phyloP scores from a whole-genome alignment of 64 coral and sea anemone genomes.

The Montipora efflorescens region DNA sequence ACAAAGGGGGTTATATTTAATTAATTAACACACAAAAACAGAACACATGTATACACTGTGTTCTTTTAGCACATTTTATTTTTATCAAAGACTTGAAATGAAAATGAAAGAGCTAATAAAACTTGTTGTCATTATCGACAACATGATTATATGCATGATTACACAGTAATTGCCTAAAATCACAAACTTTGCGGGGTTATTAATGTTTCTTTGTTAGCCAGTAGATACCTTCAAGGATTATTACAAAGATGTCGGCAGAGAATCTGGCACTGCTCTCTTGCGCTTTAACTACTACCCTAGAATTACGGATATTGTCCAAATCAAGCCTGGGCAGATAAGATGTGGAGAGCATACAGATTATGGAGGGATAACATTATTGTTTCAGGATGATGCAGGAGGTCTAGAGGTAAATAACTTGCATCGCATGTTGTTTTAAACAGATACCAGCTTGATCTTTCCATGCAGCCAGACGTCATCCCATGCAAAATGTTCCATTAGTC shows the following conservation, averaged over 20 bases:
- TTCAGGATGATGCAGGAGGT: constrained; percentile 89
- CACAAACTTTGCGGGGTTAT: neutral
- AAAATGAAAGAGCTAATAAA: too few relatives aligned
- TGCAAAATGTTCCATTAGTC: neutral
- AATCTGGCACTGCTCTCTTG: constrained; percentile 57
- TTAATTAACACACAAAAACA: too few relatives aligned
- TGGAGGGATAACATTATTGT: constrained; percentile 79
- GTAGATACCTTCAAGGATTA: constrained; percentile 57
- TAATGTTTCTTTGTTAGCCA: constrained; percentile 31
- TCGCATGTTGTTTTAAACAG: too few relatives aligned
- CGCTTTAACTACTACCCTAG: constrained; percentile 88
- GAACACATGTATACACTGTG: too few relatives aligned
- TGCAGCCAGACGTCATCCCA: too few relatives aligned
- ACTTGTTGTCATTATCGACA: too few relatives aligned
- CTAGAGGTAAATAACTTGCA: constrained; percentile 48
- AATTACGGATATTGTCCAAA: constrained; percentile 39
- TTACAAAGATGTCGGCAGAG: constrained; percentile 78
- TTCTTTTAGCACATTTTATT: too few relatives aligned
- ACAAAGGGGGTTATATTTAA: too few relatives aligned
- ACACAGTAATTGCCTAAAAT: too few relatives aligned
- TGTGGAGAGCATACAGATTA: constrained; percentile 93
- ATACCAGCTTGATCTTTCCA: neutral
- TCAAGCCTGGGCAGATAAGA: constrained; percentile 75
- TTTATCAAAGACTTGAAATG: too few relatives aligned
- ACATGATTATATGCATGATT: too few relatives aligned